Base-by-base conservation (phyloP, 2,888 invertebrate species). In the Scaeva pyrastri region DNA sequence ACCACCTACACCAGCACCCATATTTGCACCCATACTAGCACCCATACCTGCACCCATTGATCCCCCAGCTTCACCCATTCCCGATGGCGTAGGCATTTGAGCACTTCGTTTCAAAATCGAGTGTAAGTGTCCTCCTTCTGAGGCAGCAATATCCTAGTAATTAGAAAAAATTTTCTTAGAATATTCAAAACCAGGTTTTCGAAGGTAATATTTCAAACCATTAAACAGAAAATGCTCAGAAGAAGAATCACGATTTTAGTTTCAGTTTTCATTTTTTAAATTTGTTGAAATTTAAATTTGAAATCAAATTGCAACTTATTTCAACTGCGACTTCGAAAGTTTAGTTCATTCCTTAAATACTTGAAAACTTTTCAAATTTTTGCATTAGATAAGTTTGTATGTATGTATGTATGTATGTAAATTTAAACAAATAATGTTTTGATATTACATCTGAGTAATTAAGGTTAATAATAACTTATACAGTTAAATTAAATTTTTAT, bases 241-340 rank as follows among this genome's bases (percentile, higher is more conserved):
- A 83, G 43, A 14, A 73, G 60, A 21, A 83, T 56, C 12, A 70
- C n/a, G 16, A 83, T 48, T 45, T 78, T 83, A 11, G 78, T 70
- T 21, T 62, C 12, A n/a, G 62, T 41, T 70, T 83, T 74, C 83
- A 83, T 83, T 78, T 31, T 68, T 19, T 4, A 21, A 23, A 52
- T 21, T 48, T 12, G 19, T 11, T 19, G 8, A 48, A n/a, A n/a
- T 50, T 3, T n/a, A n/a, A 31, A 6, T 12, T 21, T n/a, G 0
- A n/a, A 45, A 16, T 7, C 8, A 45, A 45, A 45, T 16, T 8
- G 6, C 16, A 16, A 16, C 48, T 11, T 21, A 12, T 12, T 6
- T 23, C 23, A 23, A 52, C 14, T 52, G 26, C n/a, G 3, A 14
- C 8, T 52, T 26, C 14, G 8, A 14, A 0, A 26, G 36, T 6